Conservation (phyloP, 2,797 vertebrate species). For the Apogon talboti region DNA sequence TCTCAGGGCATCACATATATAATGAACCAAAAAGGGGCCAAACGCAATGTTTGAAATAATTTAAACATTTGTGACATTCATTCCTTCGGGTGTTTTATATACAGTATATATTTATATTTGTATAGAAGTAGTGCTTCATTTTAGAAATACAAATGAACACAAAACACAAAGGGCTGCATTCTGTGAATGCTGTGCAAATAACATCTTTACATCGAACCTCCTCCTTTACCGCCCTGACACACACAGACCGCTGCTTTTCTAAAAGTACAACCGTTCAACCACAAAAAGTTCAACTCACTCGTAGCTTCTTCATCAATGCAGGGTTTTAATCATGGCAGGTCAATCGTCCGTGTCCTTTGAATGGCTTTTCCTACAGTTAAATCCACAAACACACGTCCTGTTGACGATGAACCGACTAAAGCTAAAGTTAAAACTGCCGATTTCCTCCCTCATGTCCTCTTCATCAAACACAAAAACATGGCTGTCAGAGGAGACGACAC, state of each 20-base stretch:
- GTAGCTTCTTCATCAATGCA: conserved; percentile 20
- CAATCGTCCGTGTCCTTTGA: conserved; percentile 4
- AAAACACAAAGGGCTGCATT: conserved; percentile 80
- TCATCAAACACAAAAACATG: too few species aligned
- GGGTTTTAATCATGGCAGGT: conserved; percentile 32
- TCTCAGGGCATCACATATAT: conserved; percentile 87
- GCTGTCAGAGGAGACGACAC: conserved; percentile 25
- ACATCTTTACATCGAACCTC: conserved; percentile 63
- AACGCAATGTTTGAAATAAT: conserved; percentile 80
- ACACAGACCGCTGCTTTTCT: neutral
- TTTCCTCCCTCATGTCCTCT: too few species aligned
- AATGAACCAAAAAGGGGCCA: conserved; percentile 83
- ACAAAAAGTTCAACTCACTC: conserved; percentile 36
- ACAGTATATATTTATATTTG: conserved; percentile 76
- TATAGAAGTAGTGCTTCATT: conserved; percentile 86
- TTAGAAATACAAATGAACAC: conserved; percentile 72
- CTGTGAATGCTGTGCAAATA: conserved; percentile 88
- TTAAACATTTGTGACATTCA: conserved; percentile 84
- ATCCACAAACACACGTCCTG: conserved; percentile 6
- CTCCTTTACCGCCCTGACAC: conserved; percentile 9
- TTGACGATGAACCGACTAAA: neutral
- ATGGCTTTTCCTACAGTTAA: conserved; percentile 2
- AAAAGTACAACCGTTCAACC: neutral
- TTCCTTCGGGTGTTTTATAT: conserved; percentile 75
- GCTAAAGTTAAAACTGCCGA: neutral